Conservation (phyloP, 2,888 invertebrate genomes). For the Physocephala rufipes region DNA sequence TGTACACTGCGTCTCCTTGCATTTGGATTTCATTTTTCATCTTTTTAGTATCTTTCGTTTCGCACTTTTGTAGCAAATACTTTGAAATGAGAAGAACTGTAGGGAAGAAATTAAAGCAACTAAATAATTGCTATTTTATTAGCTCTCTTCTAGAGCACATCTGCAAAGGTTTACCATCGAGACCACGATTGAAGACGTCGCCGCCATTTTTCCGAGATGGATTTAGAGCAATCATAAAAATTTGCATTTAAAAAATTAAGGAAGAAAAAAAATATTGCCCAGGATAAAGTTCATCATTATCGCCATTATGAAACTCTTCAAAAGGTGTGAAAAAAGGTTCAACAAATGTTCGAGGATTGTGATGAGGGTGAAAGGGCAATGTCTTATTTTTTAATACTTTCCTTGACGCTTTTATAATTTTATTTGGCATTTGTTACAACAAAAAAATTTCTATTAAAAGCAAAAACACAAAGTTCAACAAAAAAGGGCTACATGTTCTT, state of each 20-base stretch:
- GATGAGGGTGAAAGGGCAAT: not conserved
- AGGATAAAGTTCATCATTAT: constrained; percentile 54
- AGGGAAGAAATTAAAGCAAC: constrained; percentile 47
- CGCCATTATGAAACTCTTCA: constrained; percentile 22
- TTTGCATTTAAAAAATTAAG: constrained; percentile 8
- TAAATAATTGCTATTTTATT: constrained; percentile 61
- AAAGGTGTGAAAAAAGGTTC: constrained; percentile 62
- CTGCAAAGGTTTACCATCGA: too few species aligned
- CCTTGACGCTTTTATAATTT: constrained; percentile 17
- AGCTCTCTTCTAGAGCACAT: constrained; percentile 39
- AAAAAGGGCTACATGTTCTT: constrained; percentile 26
- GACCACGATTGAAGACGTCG: too few species aligned
- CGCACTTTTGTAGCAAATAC: constrained; percentile 44
- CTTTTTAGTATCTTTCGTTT: not conserved
- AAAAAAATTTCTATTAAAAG: not conserved
- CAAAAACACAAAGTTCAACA: not conserved
- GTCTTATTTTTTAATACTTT: constrained; percentile 13
- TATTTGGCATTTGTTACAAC: constrained; percentile 16
- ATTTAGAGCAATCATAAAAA: constrained; percentile 4
- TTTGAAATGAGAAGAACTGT: constrained; percentile 51
- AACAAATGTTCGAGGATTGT: constrained; percentile 49
- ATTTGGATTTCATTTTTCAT: not conserved
- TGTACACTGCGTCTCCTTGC: too few species aligned
- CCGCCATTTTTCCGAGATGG: too few species aligned
- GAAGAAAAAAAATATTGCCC: constrained; percentile 37